Evolutionary conservation across 2,888 invertebrate genomes (phyloP).

Genomic region (Rotaria magnacalcarata): DNA sequence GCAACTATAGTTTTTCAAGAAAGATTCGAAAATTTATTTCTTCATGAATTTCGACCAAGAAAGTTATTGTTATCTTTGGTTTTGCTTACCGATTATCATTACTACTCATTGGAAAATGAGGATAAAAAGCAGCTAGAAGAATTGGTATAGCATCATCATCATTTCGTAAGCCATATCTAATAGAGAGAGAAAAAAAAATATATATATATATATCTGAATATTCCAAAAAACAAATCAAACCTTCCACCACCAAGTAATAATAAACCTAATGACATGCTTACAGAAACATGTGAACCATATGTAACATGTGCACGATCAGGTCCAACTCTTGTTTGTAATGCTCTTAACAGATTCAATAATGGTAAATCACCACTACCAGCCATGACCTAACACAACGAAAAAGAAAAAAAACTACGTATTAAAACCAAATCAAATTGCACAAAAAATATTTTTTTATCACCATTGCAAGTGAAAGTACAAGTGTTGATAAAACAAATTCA

Average conservation of each 20-base stretch:
- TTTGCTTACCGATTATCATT: conserved; percentile 52
- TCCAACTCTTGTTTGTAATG: conserved; percentile 76
- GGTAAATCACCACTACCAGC: conserved; percentile 84
- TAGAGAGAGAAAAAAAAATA: conserved; percentile 32
- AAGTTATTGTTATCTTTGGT: too few species aligned
- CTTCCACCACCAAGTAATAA: conserved; percentile 88
- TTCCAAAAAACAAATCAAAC: conserved; percentile 53
- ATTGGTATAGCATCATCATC: conserved; percentile 80
- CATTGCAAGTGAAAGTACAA: conserved; percentile 75
- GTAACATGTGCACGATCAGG: conserved; percentile 67
- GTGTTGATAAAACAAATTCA: conserved; percentile 79
- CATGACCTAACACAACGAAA: conserved; percentile 66
- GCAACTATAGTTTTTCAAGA: too few species aligned
- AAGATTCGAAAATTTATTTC: too few species aligned
- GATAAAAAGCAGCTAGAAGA: conserved; percentile 85
- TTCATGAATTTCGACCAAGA: too few species aligned
- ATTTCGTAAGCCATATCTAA: conserved; percentile 62
- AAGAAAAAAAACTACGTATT: background rate
- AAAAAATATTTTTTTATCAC: conserved; percentile 60
- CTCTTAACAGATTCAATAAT: conserved; percentile 75
- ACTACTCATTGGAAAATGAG: conserved; percentile 75
- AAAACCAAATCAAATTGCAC: conserved; percentile 6
- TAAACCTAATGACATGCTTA: conserved; percentile 88
- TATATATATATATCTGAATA: too few species aligned
- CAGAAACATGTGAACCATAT: conserved; percentile 85